Conservation (phyloP, 2,888 invertebrate genomes). For the Vandiemenella viatica region DNA sequence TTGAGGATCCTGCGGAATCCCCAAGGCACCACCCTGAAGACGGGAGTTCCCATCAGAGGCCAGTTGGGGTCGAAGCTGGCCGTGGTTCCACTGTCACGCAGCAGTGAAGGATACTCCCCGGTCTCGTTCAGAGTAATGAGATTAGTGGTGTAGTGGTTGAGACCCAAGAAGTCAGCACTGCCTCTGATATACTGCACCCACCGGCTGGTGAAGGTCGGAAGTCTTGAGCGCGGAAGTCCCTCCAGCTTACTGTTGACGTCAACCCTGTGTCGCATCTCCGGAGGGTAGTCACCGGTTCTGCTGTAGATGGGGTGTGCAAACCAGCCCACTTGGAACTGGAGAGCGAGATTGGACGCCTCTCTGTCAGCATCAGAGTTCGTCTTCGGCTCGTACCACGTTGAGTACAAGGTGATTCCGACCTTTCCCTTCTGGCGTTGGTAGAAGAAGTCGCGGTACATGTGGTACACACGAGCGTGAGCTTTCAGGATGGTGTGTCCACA, state of each 20-base stretch:
- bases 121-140: not conserved
- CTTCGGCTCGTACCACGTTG: conserved; percentile 18
- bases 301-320: conserved; percentile 10
- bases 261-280: not conserved
- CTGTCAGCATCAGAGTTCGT: conserved; percentile 15
- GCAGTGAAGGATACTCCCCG: not conserved
- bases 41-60: not conserved
- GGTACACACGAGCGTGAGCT: no score
- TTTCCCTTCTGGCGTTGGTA: no score
- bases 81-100: not conserved
- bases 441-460: no score
- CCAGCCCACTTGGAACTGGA: conserved; percentile 16
- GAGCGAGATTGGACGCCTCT: conserved; percentile 18
- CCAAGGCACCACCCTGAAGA: conserved; percentile 32
- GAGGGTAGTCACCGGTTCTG: conserved; percentile 10
- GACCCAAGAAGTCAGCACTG: not conserved
- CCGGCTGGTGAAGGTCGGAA: not conserved
- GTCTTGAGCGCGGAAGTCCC: not conserved
- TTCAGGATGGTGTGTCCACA: no score
- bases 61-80: not conserved
- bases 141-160: not conserved
- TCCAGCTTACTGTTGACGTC: not conserved
- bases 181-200: not conserved
- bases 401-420: conserved; percentile 19
- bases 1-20: conserved; percentile 40